These are phyloP conservation scores for Sialia sialis DNA, from an alignment of 2,113 vertebrate genomes.

Conservation along the genomic window DNA sequence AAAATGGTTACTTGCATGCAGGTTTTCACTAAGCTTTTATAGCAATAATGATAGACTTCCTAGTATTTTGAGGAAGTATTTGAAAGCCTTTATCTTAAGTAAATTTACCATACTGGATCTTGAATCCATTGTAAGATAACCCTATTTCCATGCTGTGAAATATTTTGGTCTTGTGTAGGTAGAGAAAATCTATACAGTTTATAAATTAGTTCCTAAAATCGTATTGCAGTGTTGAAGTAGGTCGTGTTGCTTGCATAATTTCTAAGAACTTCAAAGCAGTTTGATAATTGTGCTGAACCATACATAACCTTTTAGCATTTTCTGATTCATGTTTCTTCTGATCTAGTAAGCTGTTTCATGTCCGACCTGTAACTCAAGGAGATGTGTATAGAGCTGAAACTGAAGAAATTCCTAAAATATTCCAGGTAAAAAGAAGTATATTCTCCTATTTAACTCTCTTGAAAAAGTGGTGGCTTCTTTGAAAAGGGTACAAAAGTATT, in stretches of 20 bases:
- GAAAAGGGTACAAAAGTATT: background rate
- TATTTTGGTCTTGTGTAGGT: background rate
- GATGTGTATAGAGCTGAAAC: constrained; percentile 98
- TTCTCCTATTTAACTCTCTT: background rate
- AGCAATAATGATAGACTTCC: background rate
- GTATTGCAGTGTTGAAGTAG: background rate
- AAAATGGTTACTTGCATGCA: background rate
- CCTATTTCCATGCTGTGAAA: background rate
- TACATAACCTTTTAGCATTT: background rate
- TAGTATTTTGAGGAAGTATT: background rate
- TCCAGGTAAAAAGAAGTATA: constrained; percentile 81
- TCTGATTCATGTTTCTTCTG: constrained; percentile 32
- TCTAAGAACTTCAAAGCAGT: background rate
- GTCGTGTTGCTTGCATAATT: background rate
- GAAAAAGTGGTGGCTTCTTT: background rate
- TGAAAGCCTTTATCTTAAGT: background rate
- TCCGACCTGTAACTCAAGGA: constrained; percentile 96
- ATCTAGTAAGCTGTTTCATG: constrained; percentile 94
- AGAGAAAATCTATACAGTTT: background rate
- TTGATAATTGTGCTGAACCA: background rate
- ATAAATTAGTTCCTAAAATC: background rate
- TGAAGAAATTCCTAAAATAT: constrained; percentile 98
- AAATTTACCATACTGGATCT: background rate
- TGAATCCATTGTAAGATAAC: background rate
- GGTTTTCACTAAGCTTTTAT: background rate